Base-by-base conservation (phyloP, 2,888 invertebrate species). In the Cheilosia vernalis region DNA sequence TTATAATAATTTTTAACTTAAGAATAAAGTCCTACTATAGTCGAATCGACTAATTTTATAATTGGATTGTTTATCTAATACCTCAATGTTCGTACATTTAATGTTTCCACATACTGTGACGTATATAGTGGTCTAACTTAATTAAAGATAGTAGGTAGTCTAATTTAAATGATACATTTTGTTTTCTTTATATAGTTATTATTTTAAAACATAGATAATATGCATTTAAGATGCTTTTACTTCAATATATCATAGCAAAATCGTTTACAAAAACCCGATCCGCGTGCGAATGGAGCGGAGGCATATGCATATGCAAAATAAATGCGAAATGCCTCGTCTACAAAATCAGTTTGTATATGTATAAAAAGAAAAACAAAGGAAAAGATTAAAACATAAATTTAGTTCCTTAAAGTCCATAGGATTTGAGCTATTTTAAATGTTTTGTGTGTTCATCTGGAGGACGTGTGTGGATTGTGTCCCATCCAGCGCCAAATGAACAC, bases 401-500 rank as follows among this genome's bases (percentile, higher is more conserved):
- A 40, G 58, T 70, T 69, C 37, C 40, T 80, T 69, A 74, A 79
- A 79, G 74, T 84, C 84, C 80, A 84, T 80, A 84, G 69, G 84
- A 84, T 84, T 84, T 84, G 84, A 84, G 84, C 84, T 84, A 80
- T 74, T 69, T 42, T 64, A 78, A 56, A 42, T 61, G 63, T 58
- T 19, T 76, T 7, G n/a, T 63, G 84, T 80, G 80, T 70, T 84
- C 84, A 84, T 64, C 66, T 70, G 84, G n/a, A 19, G 66, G n/a
- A 37, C 37, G 33, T 21, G 10, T 10, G 33, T n/a, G n/a, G 15
- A 37, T n/a, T 49, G 19, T 15, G 21, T 44, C 40, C 33, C 44
- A 7, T 42, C 30, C 47, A 24, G 21, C 30, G 47, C 69, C 79
- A 74, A 84, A 80, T 80, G 84, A 80, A 80, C 84, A 84, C 84